These are phyloP conservation scores for Glyptemys insculpta DNA, from an alignment of 2,797 vertebrate species.

Conservation along the genomic window DNA sequence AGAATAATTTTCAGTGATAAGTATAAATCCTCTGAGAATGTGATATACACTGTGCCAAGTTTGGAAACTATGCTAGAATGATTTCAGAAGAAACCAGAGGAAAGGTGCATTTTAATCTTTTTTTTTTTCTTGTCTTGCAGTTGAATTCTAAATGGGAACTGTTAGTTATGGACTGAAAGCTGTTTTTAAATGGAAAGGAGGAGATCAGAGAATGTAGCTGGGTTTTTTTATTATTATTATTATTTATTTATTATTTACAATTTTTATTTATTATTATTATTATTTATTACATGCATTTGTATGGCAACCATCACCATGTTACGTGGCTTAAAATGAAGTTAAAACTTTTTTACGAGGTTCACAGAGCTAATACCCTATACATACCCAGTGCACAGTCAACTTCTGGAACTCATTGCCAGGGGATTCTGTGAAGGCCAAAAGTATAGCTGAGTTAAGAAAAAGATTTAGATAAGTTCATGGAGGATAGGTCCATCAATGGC, in stretches of 20 bases:
- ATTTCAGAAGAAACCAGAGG: constrained; percentile 31
- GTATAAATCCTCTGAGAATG: not conserved
- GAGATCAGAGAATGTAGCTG: not conserved
- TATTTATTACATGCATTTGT: not conserved
- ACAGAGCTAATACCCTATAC: not conserved
- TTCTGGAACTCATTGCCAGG: not conserved
- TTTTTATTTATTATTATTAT: not conserved
- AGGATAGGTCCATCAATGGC: too few species aligned
- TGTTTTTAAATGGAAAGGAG: constrained; percentile 12
- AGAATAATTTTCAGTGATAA: constrained; percentile 7
- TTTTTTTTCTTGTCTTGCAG: constrained; percentile 41
- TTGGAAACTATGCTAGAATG: not conserved
- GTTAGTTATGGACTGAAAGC: constrained; percentile 29
- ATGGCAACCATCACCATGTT: not conserved
- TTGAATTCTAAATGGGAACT: constrained; percentile 23
- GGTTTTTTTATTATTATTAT: constrained; percentile 35
- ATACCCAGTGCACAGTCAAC: not conserved
- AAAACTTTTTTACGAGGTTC: not conserved
- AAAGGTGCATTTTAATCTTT: constrained; percentile 37
- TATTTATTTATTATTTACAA: not conserved
- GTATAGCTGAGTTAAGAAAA: not conserved
- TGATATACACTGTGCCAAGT: not conserved
- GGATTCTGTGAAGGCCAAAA: not conserved
- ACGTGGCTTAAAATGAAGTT: not conserved
- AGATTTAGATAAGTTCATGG: not conserved